These are phyloP conservation scores for Melanotaenia parkinsoni DNA, from an alignment of 2,797 vertebrate genomes.

Conservation along the genomic window DNA sequence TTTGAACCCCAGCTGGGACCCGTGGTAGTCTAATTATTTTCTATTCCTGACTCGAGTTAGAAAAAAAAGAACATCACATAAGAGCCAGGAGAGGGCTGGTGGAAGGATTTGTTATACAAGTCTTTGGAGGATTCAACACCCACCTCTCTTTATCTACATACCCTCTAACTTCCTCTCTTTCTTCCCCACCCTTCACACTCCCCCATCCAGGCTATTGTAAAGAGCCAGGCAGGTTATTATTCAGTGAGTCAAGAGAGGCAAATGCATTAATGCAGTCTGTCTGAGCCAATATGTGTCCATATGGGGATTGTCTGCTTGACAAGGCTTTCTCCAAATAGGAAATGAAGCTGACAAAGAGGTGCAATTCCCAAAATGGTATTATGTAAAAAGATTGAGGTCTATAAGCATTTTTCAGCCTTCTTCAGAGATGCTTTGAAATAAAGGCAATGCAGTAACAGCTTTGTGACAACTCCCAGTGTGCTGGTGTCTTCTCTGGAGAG, in stretches of 20 bases:
- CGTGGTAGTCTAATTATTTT: slow-evolving; percentile 81
- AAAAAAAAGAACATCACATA: slow-evolving; percentile 47
- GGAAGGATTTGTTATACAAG: slow-evolving; percentile 41
- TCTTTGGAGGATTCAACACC: slow-evolving; percentile 34
- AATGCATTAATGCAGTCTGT: slow-evolving; percentile 62
- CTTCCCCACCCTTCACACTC: slow-evolving; percentile 19
- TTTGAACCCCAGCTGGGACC: slow-evolving; percentile 77
- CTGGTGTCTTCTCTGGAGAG: slow-evolving; percentile 41
- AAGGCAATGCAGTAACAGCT: slow-evolving; percentile 30
- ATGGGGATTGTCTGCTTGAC: slow-evolving; percentile 63
- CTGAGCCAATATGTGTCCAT: slow-evolving; percentile 66
- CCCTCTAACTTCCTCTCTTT: slow-evolving; percentile 3
- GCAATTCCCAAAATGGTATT: slow-evolving; percentile 51
- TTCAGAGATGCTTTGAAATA: slow-evolving; percentile 46
- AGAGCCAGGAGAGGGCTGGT: slow-evolving; percentile 40
- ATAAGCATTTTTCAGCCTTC: slow-evolving; percentile 41
- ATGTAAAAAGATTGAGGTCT: slow-evolving; percentile 49
- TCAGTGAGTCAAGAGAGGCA: slow-evolving; percentile 44
- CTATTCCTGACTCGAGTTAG: slow-evolving; percentile 78
- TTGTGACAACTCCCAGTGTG: slow-evolving; percentile 29
- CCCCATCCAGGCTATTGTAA: slow-evolving; percentile 37
- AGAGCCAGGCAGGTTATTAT: slow-evolving; percentile 61
- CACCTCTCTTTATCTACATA: slow-evolving; percentile 9
- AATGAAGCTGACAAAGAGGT: slow-evolving; percentile 40
- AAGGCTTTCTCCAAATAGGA: slow-evolving; percentile 56